These are phyloP conservation scores for Hippocampus abdominalis DNA, from an alignment of 2,113 vertebrate genomes.

Conservation along the genomic window DNA sequence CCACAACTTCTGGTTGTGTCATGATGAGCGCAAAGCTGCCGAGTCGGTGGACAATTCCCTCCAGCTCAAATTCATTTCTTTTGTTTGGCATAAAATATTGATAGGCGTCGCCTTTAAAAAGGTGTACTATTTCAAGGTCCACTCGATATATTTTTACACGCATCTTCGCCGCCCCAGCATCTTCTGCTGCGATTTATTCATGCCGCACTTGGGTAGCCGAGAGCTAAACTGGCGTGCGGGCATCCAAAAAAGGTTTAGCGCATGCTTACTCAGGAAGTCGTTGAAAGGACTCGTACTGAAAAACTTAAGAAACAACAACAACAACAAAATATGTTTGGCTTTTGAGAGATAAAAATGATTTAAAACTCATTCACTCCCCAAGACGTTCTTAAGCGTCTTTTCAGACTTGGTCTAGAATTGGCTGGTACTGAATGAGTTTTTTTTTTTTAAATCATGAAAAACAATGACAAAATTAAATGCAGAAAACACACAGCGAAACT, in stretches of 20 bases:
- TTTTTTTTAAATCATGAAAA: no score
- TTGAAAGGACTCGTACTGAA: no score
- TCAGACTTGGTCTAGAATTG: no score
- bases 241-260: not conserved
- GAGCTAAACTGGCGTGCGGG: not conserved
- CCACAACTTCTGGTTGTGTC: not conserved
- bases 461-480: no score
- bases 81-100: not conserved
- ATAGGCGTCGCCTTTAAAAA: not conserved
- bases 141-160: not conserved
- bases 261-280: constrained; percentile 1
- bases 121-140: not conserved
- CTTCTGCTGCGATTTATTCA: not conserved
- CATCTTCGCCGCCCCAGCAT: not conserved
- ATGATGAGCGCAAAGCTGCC: not conserved
- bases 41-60: not conserved
- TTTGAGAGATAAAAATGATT: no score
- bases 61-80: not conserved
- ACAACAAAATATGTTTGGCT: no score
- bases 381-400: no score
- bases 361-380: no score
- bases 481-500: no score
- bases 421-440: no score
- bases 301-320: no score
- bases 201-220: not conserved